Percentiles rank a stretch among this genome's conserved stretches.
phyloP scores from a whole-genome alignment of 2,113 vertebrate genomes.

The Pleuronectes platessa region DNA sequence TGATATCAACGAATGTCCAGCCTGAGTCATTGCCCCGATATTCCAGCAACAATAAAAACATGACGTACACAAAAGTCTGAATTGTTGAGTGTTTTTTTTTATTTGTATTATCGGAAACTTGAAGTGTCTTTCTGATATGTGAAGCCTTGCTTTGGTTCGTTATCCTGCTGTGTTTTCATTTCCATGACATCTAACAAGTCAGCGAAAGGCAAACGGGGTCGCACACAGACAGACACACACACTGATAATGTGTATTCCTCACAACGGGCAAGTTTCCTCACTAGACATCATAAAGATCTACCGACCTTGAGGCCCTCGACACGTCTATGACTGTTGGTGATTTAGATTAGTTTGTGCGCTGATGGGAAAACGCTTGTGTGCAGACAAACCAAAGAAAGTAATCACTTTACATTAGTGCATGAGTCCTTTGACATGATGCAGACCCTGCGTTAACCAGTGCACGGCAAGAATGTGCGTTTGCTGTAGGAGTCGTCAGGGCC shows the following conservation, averaged over 20 bases:
- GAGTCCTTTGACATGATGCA: not conserved
- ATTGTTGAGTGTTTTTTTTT: not conserved
- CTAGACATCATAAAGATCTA: constrained; percentile 36
- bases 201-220: constrained; percentile 10
- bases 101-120: not conserved
- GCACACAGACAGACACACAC: constrained; percentile 12
- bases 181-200: not conserved
- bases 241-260: constrained; percentile 6
- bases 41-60: constrained; percentile 65
- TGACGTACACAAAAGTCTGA: constrained; percentile 29
- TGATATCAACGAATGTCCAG: constrained; percentile 52
- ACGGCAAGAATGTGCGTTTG: constrained; percentile 2
- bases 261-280: not conserved
- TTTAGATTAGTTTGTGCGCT: not conserved
- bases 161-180: not conserved
- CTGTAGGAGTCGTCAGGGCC: not conserved
- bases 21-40: constrained; percentile 42
- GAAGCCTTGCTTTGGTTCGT: not conserved
- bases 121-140: not conserved
- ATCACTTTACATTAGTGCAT: not conserved
- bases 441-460: not conserved
- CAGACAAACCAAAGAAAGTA: not conserved
- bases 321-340: not conserved
- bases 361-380: too few relatives aligned
- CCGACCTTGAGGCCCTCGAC: constrained; percentile 29